Base-by-base conservation (phyloP, 2,797 vertebrate genomes). In the Galago senegalensis region DNA sequence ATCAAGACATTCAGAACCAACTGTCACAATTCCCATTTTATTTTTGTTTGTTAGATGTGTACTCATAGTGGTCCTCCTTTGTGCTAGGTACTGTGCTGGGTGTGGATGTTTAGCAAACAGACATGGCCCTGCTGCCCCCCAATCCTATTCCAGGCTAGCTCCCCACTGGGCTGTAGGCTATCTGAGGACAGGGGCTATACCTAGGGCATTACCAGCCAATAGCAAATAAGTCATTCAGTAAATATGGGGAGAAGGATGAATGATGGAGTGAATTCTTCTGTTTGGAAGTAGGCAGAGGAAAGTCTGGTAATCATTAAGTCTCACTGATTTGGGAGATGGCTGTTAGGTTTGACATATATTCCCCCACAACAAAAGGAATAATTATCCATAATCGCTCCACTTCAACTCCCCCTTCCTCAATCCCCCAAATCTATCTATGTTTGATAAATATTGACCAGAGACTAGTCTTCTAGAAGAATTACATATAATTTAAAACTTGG, bases 111-210 rank as follows among this genome's bases (percentile, higher is more conserved):
- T 31, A n/a, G 23, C 2, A 49, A 3, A 21, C 11, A 46, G 23
- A 11, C 1, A 0, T 17, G 34, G 29, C 37, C n/a, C 25, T n/a
- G 9, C 5, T 9, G n/a, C 49, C 9, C 4, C 1, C 27, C 49
- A 8, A 34, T 94, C 75, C 70, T n/a, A 10, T 69, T 67, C 53
- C 1, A 25, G 31, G 3, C 46, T 14, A 27, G 37, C 31, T 46
- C 58, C 23, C 5, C 4, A 3, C 2, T 31, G 61, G 31, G 23
- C 43, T n/a, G 10, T 29, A 13, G 34, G 31, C 63, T 20, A 2
- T 37, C 58, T 34, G 85, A 63, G 46, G 5, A 61, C 43, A 56
- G 3, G 7, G 16, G n/a, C 20, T 63, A 7, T 12, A 5, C 16
- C 46, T 20, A 4, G 20, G 49, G 9, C 31, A 18, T 17, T 4